These are phyloP conservation scores for Tragelaphus buxtoni DNA, from an alignment of 2,113 vertebrate genomes.

Conservation along the genomic window DNA sequence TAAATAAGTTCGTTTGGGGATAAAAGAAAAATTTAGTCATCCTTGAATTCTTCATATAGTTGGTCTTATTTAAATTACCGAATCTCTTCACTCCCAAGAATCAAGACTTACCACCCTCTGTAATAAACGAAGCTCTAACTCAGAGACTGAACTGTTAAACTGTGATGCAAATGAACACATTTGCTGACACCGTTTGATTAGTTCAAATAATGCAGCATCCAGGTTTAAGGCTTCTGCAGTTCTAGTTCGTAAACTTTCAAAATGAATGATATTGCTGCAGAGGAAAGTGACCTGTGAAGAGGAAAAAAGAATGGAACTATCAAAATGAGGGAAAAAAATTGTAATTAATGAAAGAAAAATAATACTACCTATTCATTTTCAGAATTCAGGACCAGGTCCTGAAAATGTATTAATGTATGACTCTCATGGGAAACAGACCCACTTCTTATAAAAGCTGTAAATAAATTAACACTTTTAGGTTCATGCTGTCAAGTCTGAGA, in stretches of 20 bases:
- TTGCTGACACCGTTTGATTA: conserved; percentile 96
- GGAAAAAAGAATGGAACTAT: conserved; percentile 1
- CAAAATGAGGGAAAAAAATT: neutral
- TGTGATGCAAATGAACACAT: conserved; percentile 96
- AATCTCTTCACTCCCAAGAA: neutral
- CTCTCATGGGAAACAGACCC: neutral
- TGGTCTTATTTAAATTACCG: neutral
- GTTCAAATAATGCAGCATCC: conserved; percentile 92
- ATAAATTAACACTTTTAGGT: neutral
- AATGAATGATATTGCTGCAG: conserved; percentile 97
- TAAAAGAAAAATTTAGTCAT: neutral
- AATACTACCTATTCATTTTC: neutral
- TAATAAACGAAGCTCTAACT: conserved; percentile 93
- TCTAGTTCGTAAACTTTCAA: conserved; percentile 94
- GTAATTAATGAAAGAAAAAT: neutral
- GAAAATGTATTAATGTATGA: neutral
- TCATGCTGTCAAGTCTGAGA: neutral
- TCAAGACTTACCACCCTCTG: conserved; percentile 90
- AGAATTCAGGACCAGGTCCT: neutral
- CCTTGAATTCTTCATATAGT: neutral
- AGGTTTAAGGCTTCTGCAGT: conserved; percentile 94
- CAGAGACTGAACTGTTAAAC: conserved; percentile 94
- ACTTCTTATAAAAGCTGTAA: neutral
- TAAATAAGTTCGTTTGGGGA: neutral
- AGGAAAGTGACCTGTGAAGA: conserved; percentile 90